Percentiles rank a stretch among this genome's conserved stretches.
These are phyloP conservation scores for Hyles vespertilio DNA, from an alignment of 1,140 invertebrate genomes.

Conservation along the genomic window DNA sequence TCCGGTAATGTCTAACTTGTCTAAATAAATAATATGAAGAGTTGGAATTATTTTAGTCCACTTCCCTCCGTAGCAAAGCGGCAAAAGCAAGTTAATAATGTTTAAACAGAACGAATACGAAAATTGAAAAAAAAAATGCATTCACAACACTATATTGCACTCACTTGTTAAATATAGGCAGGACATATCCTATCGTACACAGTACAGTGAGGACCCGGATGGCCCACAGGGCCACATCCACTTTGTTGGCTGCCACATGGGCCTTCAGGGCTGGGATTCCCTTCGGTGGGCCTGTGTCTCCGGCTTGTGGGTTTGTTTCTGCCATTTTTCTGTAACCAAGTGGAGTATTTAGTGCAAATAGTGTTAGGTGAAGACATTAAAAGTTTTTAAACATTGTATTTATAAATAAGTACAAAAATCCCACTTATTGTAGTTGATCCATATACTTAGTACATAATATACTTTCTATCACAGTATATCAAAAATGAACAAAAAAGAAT, in stretches of 20 bases:
- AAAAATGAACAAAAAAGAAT: too few species aligned
- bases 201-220: constrained; percentile 88
- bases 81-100: neutral
- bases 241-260: constrained; percentile 87
- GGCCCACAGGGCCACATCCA: constrained; percentile 89
- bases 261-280: constrained; percentile 81
- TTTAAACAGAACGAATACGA: neutral
- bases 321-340: constrained; percentile 51
- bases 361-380: too few species aligned
- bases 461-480: too few species aligned
- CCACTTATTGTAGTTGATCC: too few species aligned
- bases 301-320: constrained; percentile 44
- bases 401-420: too few species aligned
- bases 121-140: neutral
- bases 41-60: too few species aligned
- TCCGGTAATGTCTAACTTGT: too few species aligned
- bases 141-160: constrained; percentile 35
- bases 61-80: too few species aligned
- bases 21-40: too few species aligned
- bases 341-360: neutral
- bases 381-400: too few species aligned
- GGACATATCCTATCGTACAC: constrained; percentile 88
- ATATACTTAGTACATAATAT: too few species aligned
- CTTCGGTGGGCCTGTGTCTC: constrained; percentile 58
- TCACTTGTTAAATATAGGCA: constrained; percentile 92